Base-by-base conservation (phyloP, 2,113 vertebrate species). In the Passer domesticus region DNA sequence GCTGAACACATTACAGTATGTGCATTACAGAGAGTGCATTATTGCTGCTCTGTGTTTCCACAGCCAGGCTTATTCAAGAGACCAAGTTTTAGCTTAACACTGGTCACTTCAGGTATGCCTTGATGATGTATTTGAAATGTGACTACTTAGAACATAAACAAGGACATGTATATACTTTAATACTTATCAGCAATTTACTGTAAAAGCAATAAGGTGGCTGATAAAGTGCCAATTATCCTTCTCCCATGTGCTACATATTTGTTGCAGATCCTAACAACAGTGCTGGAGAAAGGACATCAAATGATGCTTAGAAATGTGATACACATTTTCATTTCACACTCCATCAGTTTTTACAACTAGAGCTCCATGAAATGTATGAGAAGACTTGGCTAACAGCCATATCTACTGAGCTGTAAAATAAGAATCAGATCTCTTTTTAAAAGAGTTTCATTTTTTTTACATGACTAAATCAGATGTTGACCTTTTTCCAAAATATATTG, bases 251-350 rank as follows among this genome's bases (percentile, higher is more conserved):
- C 96, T 96, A 91, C 87, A 79, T 94, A 94, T 91, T 97, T 96
- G 96, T 73, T 86, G 73, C 90, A 91, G 90, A 89, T 76, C 94
- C 91, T 96, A 97, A 97, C 97, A 98, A 97, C 90, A 98, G 96
- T 95, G 88, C 90, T 97, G 81, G 87, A 97, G 97, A 96, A 97
- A 97, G 97, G 98, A 98, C 98, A 98, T 97, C 97, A 98, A 98
- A 98, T 97, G 98, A 98, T 97, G 98, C 98, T 98, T 98, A 98
- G 98, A 98, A 98, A 98, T 98, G 98, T 95, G 98, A 98, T 98
- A 98, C 98, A 98, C 98, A 98, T 98, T 98, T 98, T 98, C 98
- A 98, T 99, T 98, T 99, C 98, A 98, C 98, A 98, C 98, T 98
- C 97, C 98, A 98, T 98, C 98, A 97, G 98, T 93, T 98, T 98